Percentiles rank a stretch among this genome's conserved stretches.
phyloP scores from a whole-genome alignment of 2,888 invertebrate genomes.

The Archips crataeganus region DNA sequence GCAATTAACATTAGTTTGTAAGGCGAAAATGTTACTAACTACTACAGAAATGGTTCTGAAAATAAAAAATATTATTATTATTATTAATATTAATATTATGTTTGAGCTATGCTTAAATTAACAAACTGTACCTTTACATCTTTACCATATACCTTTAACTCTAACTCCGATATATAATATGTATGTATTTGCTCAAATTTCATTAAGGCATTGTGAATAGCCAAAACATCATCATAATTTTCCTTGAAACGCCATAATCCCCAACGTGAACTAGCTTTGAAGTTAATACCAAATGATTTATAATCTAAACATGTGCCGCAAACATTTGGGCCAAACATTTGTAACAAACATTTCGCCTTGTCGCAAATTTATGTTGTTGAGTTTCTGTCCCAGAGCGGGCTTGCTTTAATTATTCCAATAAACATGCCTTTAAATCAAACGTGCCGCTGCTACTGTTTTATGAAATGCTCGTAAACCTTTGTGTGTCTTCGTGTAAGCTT shows the following conservation, averaged over 20 bases:
- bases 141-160: no score
- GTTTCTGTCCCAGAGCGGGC: constrained; percentile 30
- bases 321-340: constrained; percentile 38
- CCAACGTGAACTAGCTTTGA: constrained; percentile 18
- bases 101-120: no score
- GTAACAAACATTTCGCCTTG: constrained; percentile 36
- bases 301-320: constrained; percentile 36
- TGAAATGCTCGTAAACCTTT: background rate
- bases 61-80: no score
- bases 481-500: background rate
- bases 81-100: no score
- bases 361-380: constrained; percentile 37
- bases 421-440: constrained; percentile 36
- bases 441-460: constrained; percentile 1
- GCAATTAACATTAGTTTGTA: no score
- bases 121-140: no score
- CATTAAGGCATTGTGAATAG: background rate
- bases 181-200: background rate
- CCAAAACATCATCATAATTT: constrained; percentile 4
- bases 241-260: constrained; percentile 12
- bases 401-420: constrained; percentile 32
- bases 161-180: no score
- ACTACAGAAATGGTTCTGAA: no score
- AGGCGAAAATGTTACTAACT: no score
- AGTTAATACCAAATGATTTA: constrained; percentile 42